A percentile compares a stretch with the other conserved stretches of the same genome.
Evolutionary conservation across 2,888 invertebrate genomes (phyloP).

Genomic region (Diplolepis rosae): DNA sequence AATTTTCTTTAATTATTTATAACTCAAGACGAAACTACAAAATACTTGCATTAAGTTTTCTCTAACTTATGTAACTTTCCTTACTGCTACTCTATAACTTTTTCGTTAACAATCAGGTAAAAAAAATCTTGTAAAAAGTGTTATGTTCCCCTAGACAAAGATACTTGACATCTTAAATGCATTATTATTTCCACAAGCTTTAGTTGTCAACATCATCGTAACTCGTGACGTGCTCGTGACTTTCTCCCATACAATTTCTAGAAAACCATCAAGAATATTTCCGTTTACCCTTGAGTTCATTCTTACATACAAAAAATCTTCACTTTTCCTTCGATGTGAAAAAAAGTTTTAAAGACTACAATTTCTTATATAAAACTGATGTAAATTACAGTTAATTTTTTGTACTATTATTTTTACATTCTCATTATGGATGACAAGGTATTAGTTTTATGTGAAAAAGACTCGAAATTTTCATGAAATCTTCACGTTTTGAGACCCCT

Average conservation of each 20-base stretch:
- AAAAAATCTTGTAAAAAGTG: background rate
- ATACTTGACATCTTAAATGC: background rate
- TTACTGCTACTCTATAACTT: background rate
- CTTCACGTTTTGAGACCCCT: too few species aligned
- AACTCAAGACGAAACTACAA: too few species aligned
- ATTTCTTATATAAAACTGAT: too few species aligned
- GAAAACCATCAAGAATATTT: background rate
- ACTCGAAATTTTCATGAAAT: too few species aligned
- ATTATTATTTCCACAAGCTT: conserved; percentile 10
- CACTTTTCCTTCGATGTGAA: background rate
- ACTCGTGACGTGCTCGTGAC: background rate
- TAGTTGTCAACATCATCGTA: background rate
- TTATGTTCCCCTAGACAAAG: background rate
- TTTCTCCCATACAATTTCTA: conserved; percentile 2
- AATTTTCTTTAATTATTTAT: too few species aligned
- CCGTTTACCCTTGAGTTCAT: background rate
- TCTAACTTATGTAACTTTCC: background rate
- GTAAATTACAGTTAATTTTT: too few species aligned
- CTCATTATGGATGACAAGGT: too few species aligned
- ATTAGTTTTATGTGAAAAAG: too few species aligned
- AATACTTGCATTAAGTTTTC: too few species aligned
- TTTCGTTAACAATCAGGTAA: background rate
- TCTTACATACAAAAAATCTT: background rate
- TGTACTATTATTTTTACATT: too few species aligned
- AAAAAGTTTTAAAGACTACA: too few species aligned